Evolutionary conservation across 2,888 invertebrate species (phyloP), one percentile per base, ranked within the genome.

Genomic region (Petrolisthes cinctipes): DNA sequence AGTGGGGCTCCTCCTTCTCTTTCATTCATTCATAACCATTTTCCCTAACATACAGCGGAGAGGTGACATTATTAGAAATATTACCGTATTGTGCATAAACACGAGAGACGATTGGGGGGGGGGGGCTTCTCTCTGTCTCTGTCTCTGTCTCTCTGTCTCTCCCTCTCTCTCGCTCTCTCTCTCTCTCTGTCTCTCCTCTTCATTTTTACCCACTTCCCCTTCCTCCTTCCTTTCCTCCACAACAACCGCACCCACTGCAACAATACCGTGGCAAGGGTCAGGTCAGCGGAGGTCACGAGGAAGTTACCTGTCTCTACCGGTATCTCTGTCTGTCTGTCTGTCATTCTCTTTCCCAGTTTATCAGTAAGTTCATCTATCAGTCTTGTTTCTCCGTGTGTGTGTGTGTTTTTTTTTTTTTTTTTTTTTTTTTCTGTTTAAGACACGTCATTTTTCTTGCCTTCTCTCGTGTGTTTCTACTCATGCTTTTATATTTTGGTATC

Each of bases 251-350:
- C 37, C 37, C 37, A 37, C 37, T 37, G 2, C 37, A 37, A 37
- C 37, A 37, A 37, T 37, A 37, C 37, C 37, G 37, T 37, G 37
- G 37, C 37, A 37, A 2, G 37, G 37, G 37, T 37, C 37, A 37
- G 37, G 37, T 37, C 37, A 37, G 37, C 37, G 2, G 37, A 37
- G 37, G 37, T 37, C 37, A 37, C 37, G 37, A 37, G 37, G 37
- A 37, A 37, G 37, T 37, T 37, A 37, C n/a, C 73, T 73, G 17
- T 73, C 73, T 73, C 73, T 73, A 11, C n/a, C 73, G 17, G 7
- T 20, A 11, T 73, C 73, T 73, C 73, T 73, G 37, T 37, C 73
- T 73, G 17, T 73, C 73, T 73, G 17, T 73, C 73, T 73, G 17
- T 73, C 73, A 17, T 20, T 73, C 73, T 73, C 73, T 23, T 4